Conservation (phyloP, 2,888 invertebrate genomes). For the Acanthosepion esculentum region DNA sequence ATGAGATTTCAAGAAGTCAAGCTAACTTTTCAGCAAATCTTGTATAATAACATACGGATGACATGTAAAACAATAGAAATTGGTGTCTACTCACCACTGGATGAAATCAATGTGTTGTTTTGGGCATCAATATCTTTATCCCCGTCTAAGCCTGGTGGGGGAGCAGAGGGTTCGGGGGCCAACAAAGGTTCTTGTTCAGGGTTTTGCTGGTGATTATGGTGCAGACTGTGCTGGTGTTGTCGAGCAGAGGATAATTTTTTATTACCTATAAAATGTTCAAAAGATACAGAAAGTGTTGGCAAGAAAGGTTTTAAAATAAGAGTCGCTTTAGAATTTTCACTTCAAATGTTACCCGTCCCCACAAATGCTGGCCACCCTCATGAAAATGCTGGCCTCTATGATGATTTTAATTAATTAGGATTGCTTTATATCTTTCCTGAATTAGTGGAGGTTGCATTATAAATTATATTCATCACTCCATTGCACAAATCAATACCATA, state of each 20-base stretch:
- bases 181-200: slow-evolving; percentile 44
- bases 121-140: slow-evolving; percentile 3
- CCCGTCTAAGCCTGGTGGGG: slow-evolving; percentile 20
- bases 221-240: slow-evolving; percentile 41
- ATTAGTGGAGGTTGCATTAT: too few relatives aligned
- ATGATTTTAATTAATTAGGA: too few relatives aligned
- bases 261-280: not conserved
- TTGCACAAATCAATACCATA: too few relatives aligned
- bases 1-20: too few relatives aligned
- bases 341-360: not conserved
- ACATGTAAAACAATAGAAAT: not conserved
- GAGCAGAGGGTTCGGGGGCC: slow-evolving; percentile 37
- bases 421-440: too few relatives aligned
- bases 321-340: not conserved
- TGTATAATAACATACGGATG: not conserved
- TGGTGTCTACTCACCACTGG: not conserved
- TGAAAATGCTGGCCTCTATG: not conserved
- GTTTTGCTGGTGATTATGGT: not conserved
- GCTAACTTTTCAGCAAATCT: not conserved
- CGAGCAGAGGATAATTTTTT: slow-evolving; percentile 40
- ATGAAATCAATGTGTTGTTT: not conserved
- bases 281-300: not conserved
- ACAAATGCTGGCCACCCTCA: too few relatives aligned
- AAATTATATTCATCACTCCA: too few relatives aligned
- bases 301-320: not conserved